Evolutionary conservation across 2,113 vertebrate species (phyloP), one percentile per base, ranked within the genome.

Genomic region (Passer montanus): DNA sequence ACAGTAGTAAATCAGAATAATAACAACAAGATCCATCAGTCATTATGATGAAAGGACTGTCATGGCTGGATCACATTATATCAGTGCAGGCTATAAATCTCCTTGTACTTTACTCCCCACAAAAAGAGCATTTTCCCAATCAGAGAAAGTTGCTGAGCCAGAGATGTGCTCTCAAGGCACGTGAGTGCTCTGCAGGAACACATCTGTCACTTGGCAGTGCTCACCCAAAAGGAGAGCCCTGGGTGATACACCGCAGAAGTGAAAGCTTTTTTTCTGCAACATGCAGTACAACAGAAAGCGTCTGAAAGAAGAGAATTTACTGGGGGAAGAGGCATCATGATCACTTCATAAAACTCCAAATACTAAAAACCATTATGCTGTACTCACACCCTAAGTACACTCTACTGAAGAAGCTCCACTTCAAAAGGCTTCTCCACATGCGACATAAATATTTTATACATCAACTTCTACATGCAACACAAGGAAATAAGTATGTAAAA

Each of bases 301-400:
- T 62, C 58, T 60, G 64, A 68, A 66, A 35, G n/a, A 55, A 68
- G 23, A 56, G 7, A 58, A 27, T 30, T 39, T 75, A 21, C 19
- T 30, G 28, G 24, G 76, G 14, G 23, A 86, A 67, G 56, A 75
- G 24, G 4, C 33, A 49, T 15, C 59, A 56, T 5, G 3, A 69
- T 13, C 37, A 23, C 31, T 68, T 72, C 16, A 50, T 12, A 46
- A 59, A 75, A 35, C 19, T 63, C 72, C 35, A 58, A 26, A 13
- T 49, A n/a, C n/a, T 47, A 73, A 30, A 41, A 64, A 21, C 9
- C 39, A 23, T 46, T 47, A 37, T 0, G 0, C 49, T 41, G 9
- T 26, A 31, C 28, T 84, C 46, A 44, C 13, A 47, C 11, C 37
- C 33, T 41, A 9, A 1, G 3, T 31, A 26, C 27, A 27, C 19